A percentile compares a stretch with the other conserved stretches of the same genome.
Conservation (phyloP, 1,140 invertebrate genomes). For the Metaphire vulgaris region DNA sequence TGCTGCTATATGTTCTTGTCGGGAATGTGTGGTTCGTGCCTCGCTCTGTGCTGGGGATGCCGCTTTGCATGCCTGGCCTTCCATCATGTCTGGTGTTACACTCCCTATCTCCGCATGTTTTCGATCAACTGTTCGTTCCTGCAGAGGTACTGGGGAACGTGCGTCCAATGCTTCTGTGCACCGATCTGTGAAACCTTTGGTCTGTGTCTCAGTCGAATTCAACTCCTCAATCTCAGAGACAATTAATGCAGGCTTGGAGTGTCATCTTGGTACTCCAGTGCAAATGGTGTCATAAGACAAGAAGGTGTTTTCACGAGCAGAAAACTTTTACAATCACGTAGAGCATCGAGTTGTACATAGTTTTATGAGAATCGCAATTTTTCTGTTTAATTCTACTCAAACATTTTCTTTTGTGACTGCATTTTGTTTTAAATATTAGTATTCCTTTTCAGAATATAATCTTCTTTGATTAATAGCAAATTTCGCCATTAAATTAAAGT, state of each 20-base stretch:
- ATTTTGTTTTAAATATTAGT: too few species aligned
- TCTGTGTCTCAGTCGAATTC: constrained; percentile 25
- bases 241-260: not conserved
- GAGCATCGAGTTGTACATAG: too few species aligned
- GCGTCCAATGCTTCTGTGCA: constrained; percentile 6
- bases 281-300: not conserved
- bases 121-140: constrained; percentile 13
- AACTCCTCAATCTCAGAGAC: constrained; percentile 19
- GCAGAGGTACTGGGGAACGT: constrained; percentile 18
- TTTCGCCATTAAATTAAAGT: too few species aligned
- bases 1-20: constrained; percentile 65
- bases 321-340: too few species aligned
- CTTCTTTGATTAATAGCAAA: too few species aligned
- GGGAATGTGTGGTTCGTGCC: constrained; percentile 60
- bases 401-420: too few species aligned
- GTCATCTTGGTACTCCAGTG: not conserved
- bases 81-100: constrained; percentile 44
- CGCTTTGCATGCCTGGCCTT: constrained; percentile 67
- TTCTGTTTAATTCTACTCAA: too few species aligned
- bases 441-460: too few species aligned
- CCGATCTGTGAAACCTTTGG: constrained; percentile 30
- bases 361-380: too few species aligned
- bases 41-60: constrained; percentile 62
- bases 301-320: too few species aligned
- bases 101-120: constrained; percentile 32